Percentiles rank a stretch among this genome's conserved stretches.
Conservation (phyloP, 1,140 invertebrate species). For the Asobara japonica region DNA sequence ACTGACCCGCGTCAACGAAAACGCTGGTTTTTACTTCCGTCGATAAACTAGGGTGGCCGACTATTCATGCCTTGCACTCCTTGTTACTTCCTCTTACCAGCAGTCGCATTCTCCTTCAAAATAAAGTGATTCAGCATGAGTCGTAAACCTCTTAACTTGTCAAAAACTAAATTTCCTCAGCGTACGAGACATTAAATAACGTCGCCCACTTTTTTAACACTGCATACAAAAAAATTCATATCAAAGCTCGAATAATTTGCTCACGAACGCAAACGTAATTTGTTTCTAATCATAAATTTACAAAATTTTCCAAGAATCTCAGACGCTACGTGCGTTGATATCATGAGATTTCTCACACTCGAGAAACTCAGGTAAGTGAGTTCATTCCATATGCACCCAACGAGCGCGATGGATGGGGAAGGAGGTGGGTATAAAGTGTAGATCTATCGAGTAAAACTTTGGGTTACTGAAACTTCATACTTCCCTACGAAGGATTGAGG, state of each 20-base stretch:
- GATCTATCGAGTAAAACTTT: not conserved
- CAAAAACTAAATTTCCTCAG: not conserved
- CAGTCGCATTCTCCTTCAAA: not conserved
- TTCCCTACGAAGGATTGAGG: slow-evolving; percentile 1
- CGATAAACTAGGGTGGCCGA: not conserved
- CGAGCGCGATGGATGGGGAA: not conserved
- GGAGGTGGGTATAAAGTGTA: not conserved
- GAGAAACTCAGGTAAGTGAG: not conserved
- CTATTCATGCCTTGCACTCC: not conserved
- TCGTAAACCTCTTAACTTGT: not conserved
- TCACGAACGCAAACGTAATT: not conserved
- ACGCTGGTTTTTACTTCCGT: not conserved
- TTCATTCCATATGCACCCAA: slow-evolving; percentile 8
- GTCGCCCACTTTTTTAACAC: not conserved
- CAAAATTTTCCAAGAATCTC: not conserved
- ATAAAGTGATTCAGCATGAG: not conserved
- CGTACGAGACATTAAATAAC: too few species aligned
- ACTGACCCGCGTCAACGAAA: not conserved
- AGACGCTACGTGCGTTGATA: not conserved
- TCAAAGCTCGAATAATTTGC: not conserved
- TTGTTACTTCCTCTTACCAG: not conserved
- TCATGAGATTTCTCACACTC: not conserved
- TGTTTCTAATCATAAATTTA: not conserved
- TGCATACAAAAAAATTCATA: not conserved
- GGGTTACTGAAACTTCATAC: not conserved